Base-by-base conservation (phyloP, 1,140 invertebrate genomes). In the Tenebrio molitor region DNA sequence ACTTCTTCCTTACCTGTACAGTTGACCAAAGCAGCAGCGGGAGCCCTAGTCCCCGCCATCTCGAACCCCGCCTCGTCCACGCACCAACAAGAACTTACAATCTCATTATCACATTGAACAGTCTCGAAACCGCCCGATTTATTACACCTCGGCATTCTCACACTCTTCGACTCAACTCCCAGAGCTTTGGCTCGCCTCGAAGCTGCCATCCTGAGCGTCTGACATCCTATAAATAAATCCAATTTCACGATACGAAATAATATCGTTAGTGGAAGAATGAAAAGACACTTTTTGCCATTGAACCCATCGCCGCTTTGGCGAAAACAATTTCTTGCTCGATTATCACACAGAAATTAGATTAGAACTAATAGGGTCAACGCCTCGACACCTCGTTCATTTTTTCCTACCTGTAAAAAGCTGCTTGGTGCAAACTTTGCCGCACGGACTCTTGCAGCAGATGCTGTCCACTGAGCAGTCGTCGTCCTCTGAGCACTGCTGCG, bases 1-100 rank as follows among this genome's bases (percentile, higher is more conserved):
- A n/a, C n/a, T n/a, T n/a, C n/a, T n/a, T n/a, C n/a, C 4, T 83
- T 84, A 83, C 91, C 88, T 5, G 90, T 87, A 77, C 93, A 95
- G 77, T 93, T 91, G 8, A 94, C 89, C 3, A 88, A 82, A 1
- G 85, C 83, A 5, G 88, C 86, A 1, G 86, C 87, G 1, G 88
- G 83, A 0, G 89, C 91, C 29, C 91, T 84, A 0, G 93, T 95
- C 29, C 93, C 93, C 0, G 92, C 86, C 16, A 93, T 73, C 84
- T 95, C 93, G 75, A 89, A 90, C 0, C 94, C 93, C 50, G 90
- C 87, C 69, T 89, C 85, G 79, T 95, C 91, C 2, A 95, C 91
- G 79, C 93, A 95, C 91, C 91, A 95, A 78, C 93, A 95, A n/a
- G 85, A 85, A 72, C 86, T 88, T 44, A 89, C 85, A 23, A 87